Evolutionary conservation across 2,797 vertebrate species (phyloP), one percentile per base, ranked within the genome.

Genomic region (Crax fasciolata): DNA sequence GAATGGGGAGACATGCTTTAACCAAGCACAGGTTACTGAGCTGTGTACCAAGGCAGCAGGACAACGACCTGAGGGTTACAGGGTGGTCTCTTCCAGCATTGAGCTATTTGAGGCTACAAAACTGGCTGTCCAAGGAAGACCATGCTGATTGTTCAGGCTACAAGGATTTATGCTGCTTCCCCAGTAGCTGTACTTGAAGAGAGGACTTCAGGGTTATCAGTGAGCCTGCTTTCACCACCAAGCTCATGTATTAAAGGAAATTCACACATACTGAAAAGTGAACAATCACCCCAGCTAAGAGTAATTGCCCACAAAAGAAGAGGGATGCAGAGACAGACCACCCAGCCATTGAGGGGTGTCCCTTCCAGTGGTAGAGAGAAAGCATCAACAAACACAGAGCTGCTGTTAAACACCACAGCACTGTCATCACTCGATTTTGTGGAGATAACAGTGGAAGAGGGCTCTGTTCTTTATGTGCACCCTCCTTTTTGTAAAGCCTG

Each of bases 321-420:
- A 43, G 55, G 52, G 63, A 8, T 2, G 6, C 30, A 18, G 55
- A 0, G 2, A 25, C 28, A 65, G 73, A 49, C 6, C 4, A 30
- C 43, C 51, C 3, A 3, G 59, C 13, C 66, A 61, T 32, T 3
- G 1, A 6, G 43, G 41, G 59, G 27, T 28, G 6, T 7, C 46
- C 48, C 58, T 84, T 73, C 57, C 90, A 77, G 38, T 0, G 2
- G 41, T 23, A 73, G 66, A n/a, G 2, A 20, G 52, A 87, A 82
- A 54, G 21, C 9, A 1, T 7, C n/a, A 35, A 32, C 27, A 77
- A 38, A 61, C 51, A 77, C 25, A 41, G 27, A 9, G 3, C 13
- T 72, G 3, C 5, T 83, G 38, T 57, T 58, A 46, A 85, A 75
- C 0, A 1, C 11, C 2, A 2, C 41, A 44, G 11, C 1, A 0